phyloP scores from a whole-genome alignment of 1,140 invertebrate genomes.

The Gryllus bimaculatus region DNA sequence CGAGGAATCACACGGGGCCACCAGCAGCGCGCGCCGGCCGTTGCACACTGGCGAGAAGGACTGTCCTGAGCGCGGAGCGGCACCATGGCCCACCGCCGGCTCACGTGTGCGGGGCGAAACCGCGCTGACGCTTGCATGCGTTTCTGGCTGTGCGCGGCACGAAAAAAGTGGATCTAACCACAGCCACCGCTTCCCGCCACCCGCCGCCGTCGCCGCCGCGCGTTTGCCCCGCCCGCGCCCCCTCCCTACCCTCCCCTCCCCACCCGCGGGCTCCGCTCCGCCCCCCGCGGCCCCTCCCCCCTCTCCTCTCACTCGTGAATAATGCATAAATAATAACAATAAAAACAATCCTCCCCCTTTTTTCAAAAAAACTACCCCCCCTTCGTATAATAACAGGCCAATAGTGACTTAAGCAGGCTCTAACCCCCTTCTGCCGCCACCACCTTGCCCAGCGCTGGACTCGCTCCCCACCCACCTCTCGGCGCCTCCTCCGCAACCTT shows the following conservation, averaged over 20 bases:
- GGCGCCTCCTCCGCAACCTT: not conserved
- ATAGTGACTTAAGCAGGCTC: constrained; percentile 19
- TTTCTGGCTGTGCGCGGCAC: too few species aligned
- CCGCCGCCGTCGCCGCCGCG: too few species aligned
- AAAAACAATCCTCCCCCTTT: constrained; percentile 14
- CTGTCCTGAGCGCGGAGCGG: too few species aligned
- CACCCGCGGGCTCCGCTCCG: not conserved
- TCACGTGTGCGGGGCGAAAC: too few species aligned
- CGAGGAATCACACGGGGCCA: too few species aligned
- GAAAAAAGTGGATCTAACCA: too few species aligned
- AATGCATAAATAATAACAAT: constrained; percentile 17
- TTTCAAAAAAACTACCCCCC: not conserved
- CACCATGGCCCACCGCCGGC: too few species aligned
- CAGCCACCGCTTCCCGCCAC: not conserved
- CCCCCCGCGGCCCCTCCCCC: not conserved
- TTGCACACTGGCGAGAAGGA: too few species aligned
- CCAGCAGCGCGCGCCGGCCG: too few species aligned
- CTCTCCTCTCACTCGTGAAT: not conserved
- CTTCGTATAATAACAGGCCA: constrained; percentile 18
- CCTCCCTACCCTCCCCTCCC: not conserved
- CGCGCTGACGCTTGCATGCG: too few species aligned
- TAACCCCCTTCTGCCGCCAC: constrained; percentile 9
- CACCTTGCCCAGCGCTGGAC: not conserved
- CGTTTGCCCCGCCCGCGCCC: not conserved
- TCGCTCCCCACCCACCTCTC: not conserved